Conservation (phyloP, 2,888 invertebrate species). For the Cyclophora punctaria region DNA sequence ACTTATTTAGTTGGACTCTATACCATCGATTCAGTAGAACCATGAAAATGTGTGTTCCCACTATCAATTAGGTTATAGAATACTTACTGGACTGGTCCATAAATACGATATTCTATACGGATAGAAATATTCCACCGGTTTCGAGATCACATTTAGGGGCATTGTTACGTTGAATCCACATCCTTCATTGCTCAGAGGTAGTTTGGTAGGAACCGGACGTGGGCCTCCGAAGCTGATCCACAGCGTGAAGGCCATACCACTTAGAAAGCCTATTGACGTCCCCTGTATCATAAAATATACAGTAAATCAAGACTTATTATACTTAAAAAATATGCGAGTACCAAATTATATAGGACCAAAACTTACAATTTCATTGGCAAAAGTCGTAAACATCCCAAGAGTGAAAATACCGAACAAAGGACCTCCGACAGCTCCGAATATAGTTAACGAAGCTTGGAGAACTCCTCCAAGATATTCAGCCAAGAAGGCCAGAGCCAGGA, state of each 20-base stretch:
- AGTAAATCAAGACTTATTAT: not conserved
- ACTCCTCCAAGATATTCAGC: constrained; percentile 89
- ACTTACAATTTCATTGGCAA: constrained; percentile 80
- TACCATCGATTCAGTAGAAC: constrained; percentile 1
- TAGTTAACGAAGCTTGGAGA: constrained; percentile 89
- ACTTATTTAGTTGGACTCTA: not conserved
- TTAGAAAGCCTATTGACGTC: constrained; percentile 77
- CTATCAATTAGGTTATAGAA: too few relatives aligned
- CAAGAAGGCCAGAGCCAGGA: constrained; percentile 87
- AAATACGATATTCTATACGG: constrained; percentile 82
- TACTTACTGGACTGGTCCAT: constrained; percentile 78
- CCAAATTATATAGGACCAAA: too few relatives aligned
- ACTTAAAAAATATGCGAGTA: constrained; percentile 2
- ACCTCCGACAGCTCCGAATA: constrained; percentile 91
- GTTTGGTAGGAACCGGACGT: constrained; percentile 73
- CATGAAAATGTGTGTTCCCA: too few relatives aligned
- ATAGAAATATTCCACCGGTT: constrained; percentile 72
- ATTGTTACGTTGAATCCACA: constrained; percentile 61
- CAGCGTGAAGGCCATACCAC: constrained; percentile 80
- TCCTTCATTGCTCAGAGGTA: constrained; percentile 77
- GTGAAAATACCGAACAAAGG: constrained; percentile 90
- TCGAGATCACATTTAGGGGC: constrained; percentile 7
- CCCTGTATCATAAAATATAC: constrained; percentile 69
- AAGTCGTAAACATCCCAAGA: constrained; percentile 87
- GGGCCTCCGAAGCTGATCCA: constrained; percentile 92